phyloP scores from a whole-genome alignment of 2,888 invertebrate species.

The Diabrotica balteata region DNA sequence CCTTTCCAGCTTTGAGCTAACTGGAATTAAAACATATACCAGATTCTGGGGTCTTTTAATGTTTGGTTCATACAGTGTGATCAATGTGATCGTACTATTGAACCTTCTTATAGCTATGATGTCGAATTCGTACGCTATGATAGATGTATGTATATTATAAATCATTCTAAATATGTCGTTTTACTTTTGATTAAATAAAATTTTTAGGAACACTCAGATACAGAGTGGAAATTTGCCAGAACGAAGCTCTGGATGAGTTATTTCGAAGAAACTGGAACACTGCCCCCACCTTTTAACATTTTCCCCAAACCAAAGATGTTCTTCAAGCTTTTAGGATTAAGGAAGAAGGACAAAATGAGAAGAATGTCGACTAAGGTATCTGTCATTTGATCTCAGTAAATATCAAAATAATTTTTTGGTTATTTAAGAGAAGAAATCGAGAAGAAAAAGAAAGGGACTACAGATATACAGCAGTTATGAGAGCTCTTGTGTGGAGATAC shows the following conservation, averaged over 20 bases:
- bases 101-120: slow-evolving; percentile 98
- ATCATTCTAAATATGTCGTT: neutral
- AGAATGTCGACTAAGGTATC: slow-evolving; percentile 65
- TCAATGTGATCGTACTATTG: slow-evolving; percentile 91
- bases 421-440: slow-evolving; percentile 62
- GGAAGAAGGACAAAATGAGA: slow-evolving; percentile 67
- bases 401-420: slow-evolving; percentile 7
- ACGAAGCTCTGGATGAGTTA: slow-evolving; percentile 96
- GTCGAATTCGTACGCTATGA: slow-evolving; percentile 94
- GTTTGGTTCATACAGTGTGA: slow-evolving; percentile 95
- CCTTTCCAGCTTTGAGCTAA: slow-evolving; percentile 84
- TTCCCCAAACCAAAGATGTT: slow-evolving; percentile 86
- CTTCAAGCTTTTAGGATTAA: slow-evolving; percentile 70
- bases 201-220: slow-evolving; percentile 86
- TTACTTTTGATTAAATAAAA: neutral
- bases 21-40: slow-evolving; percentile 88
- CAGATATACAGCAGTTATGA: slow-evolving; percentile 83
- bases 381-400: neutral
- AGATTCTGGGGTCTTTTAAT: slow-evolving; percentile 94
- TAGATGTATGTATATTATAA: slow-evolving; percentile 72
- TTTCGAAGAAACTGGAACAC: slow-evolving; percentile 88
- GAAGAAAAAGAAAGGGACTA: slow-evolving; percentile 74
- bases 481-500: slow-evolving; percentile 91
- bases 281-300: slow-evolving; percentile 94
- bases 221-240: slow-evolving; percentile 96